Evolutionary conservation across 2,113 vertebrate genomes (phyloP).

Genomic region (Rhegmatorhina hoffmannsi): DNA sequence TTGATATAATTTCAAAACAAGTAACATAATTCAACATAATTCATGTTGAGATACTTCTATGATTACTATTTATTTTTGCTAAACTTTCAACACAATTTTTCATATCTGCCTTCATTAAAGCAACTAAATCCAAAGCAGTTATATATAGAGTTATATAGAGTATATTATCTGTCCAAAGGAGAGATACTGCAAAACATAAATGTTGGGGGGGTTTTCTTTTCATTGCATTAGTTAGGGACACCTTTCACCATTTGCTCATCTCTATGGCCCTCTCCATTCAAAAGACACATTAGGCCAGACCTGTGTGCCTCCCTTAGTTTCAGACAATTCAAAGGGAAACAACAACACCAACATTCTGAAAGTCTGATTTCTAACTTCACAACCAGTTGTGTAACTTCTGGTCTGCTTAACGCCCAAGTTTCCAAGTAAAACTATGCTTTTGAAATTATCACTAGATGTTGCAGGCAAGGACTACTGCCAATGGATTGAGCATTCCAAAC

Average conservation of each 20-base stretch:
- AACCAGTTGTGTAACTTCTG: not conserved
- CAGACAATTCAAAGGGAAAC: not conserved
- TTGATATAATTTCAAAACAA: not conserved
- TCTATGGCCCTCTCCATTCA: not conserved
- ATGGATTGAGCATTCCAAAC: too few relatives aligned
- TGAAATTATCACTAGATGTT: not conserved
- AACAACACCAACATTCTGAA: not conserved
- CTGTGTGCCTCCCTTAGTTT: not conserved
- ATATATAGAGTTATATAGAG: not conserved
- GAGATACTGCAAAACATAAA: not conserved
- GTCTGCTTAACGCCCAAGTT: not conserved
- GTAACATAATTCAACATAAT: not conserved
- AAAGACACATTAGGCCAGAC: not conserved
- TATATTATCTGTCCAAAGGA: not conserved
- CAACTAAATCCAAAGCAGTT: not conserved
- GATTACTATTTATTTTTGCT: not conserved
- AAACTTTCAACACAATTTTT: not conserved
- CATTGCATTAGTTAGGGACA: not conserved
- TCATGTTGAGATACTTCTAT: not conserved
- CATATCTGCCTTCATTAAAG: not conserved
- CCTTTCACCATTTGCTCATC: not conserved
- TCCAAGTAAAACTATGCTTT: not conserved
- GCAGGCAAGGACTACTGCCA: too few relatives aligned
- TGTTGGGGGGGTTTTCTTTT: not conserved
- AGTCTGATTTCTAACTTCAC: not conserved